These are phyloP conservation scores for Zoroaster sp. DNA, from an alignment of 53 echinoderm and acorn worm species.

Conservation along the genomic window DNA sequence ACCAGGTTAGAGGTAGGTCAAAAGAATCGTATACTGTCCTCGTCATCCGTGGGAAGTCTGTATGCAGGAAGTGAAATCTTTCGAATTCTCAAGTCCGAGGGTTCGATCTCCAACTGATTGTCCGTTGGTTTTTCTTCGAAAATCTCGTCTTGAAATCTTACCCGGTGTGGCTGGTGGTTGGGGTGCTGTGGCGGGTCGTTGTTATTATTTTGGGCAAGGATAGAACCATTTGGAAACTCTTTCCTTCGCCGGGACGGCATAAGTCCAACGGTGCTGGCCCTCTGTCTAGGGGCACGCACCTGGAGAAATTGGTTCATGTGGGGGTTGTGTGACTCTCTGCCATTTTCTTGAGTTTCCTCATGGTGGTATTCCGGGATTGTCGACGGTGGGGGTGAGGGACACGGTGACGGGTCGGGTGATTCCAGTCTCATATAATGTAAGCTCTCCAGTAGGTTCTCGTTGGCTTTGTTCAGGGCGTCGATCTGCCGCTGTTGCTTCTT, in stretches of 20 bases:
- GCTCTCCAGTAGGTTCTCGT: slow-evolving; percentile 78
- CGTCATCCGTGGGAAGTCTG: slow-evolving; percentile 70
- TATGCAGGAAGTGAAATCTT: slow-evolving; percentile 93
- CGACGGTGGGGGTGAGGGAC: slow-evolving; percentile 25
- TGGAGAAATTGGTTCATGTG: background rate
- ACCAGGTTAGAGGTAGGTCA: slow-evolving; percentile 17
- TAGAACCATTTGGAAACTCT: slow-evolving; percentile 44
- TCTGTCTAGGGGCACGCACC: background rate
- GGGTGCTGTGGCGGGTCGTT: background rate
- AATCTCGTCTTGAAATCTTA: slow-evolving; percentile 77
- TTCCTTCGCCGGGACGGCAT: slow-evolving; percentile 20
- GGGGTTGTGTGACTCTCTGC: background rate
- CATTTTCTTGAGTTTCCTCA: background rate
- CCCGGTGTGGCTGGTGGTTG: slow-evolving; percentile 49
- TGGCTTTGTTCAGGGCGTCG: slow-evolving; percentile 84
- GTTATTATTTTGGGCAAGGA: slow-evolving; percentile 21
- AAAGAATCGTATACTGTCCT: slow-evolving; percentile 56
- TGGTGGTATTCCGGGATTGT: slow-evolving; percentile 3
- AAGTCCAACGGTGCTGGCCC: slow-evolving; percentile 37
- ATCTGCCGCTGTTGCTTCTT: slow-evolving; percentile 82
- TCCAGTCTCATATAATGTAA: slow-evolving; percentile 62
- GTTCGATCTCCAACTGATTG: background rate
- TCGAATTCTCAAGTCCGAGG: slow-evolving; percentile 52
- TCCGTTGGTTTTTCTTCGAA: background rate
- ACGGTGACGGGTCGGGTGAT: slow-evolving; percentile 29